phyloP scores from a whole-genome alignment of 2,797 vertebrate species.

The Galaxias olidus region DNA sequence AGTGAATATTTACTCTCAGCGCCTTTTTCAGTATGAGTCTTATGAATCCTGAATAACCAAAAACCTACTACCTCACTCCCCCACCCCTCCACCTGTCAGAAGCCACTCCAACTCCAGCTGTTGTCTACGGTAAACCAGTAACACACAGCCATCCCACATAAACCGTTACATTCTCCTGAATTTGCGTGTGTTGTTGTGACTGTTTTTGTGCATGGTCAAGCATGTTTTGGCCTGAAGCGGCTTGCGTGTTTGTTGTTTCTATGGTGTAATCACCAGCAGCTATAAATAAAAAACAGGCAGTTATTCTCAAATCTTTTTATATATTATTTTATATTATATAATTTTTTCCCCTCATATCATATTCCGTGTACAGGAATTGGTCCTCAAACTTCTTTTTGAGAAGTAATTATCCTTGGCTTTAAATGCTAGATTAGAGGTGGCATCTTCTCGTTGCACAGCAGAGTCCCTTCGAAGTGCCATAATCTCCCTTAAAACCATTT shows the following conservation, averaged over 20 bases:
- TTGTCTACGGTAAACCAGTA: constrained; percentile 91
- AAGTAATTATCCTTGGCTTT: constrained; percentile 13
- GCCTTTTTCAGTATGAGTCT: too few relatives aligned
- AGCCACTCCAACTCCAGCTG: constrained; percentile 91
- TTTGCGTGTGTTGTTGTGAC: constrained; percentile 37
- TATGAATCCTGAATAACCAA: too few relatives aligned
- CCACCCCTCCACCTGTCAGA: constrained; percentile 86
- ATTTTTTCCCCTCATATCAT: constrained; percentile 1
- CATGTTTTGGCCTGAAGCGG: constrained; percentile 55
- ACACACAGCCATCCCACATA: background rate
- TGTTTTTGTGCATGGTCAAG: constrained; percentile 44
- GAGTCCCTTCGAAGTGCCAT: constrained; percentile 35
- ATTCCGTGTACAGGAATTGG: background rate
- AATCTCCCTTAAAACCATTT: constrained; percentile 37
- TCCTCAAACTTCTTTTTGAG: constrained; percentile 5
- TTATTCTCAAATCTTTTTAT: constrained; percentile 6
- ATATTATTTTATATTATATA: background rate
- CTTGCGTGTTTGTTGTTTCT: constrained; percentile 20
- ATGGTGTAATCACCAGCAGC: constrained; percentile 27
- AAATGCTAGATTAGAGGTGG: constrained; percentile 30
- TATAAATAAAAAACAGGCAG: background rate
- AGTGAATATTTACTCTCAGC: too few relatives aligned
- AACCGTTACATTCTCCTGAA: too few relatives aligned
- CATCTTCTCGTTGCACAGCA: constrained; percentile 17
- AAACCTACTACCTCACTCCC: constrained; percentile 76